Base-by-base conservation (phyloP, 92 coral and sea anemone species). In the Paramuricea clavata region DNA sequence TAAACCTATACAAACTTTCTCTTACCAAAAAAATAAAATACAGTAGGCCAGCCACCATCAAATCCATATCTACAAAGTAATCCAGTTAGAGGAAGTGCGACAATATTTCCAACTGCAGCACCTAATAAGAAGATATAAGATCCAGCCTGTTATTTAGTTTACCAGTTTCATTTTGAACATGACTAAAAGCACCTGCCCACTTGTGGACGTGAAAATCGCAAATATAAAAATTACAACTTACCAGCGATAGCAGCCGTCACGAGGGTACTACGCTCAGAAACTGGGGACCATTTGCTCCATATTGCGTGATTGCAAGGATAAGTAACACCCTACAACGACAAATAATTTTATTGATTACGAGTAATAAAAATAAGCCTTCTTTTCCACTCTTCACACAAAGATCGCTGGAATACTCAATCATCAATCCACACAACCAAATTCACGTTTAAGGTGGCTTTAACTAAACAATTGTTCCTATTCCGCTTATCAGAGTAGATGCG, bases 271-370 rank as follows among this genome's bases (percentile, higher is more conserved):
- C 99, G 87, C 62, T 96, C 99, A 68, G 82, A 89, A 26, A 97
- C 97, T 9, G 99, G 99, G 4, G 98, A 94, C 99, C 98, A 96
- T 81, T 94, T 96, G 94, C 99, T 96, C 99, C 99, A 96, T 36
- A 94, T 96, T 12, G 98, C 99, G 74, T 96, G 99, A 83, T 96
- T 94, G 68, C 99, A 96, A 17, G 99, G 99, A 85, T 94, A 96
- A 39, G 97, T 96, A 12, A 96, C 99, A 33, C 99, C 99, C 99
- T 96, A 36, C 0, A 79, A 72, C 42, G 0, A n/a, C 41, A 74
- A 6, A 35, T 15, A 13, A 39, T 13, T 44, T 2, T 35, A 72
- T 27, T 6, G 69, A 56, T 27, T 59, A 34, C 0, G 16, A 61
- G 32, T 0, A n/a, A 34, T 50, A 16, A 16, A 26, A 26, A 17